Base-by-base conservation (phyloP, 2,888 invertebrate species). In the Amphimallon solstitiale region DNA sequence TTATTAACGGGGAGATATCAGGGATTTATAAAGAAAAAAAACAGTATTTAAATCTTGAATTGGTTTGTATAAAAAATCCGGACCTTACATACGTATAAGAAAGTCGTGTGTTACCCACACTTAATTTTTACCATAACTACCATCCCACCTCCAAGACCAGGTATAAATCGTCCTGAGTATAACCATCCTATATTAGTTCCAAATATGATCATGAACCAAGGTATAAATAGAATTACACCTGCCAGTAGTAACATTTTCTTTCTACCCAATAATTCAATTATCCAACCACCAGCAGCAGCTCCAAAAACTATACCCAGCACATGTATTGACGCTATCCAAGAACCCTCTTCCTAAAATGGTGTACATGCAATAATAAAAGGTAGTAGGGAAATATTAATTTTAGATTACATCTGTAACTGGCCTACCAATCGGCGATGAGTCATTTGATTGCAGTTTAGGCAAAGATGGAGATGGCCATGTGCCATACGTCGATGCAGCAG, bases 71-170 rank as follows among this genome's bases (percentile, higher is more conserved):
- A 23, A 23, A 23, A 23, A 4, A 23, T n/a, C n/a, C n/a, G n/a
- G n/a, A n/a, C n/a, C n/a, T n/a, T n/a, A n/a, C n/a, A n/a, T n/a
- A n/a, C n/a, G n/a, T n/a, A n/a, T n/a, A n/a, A n/a, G n/a, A n/a
- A n/a, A n/a, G n/a, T n/a, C n/a, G n/a, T n/a, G n/a, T n/a, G n/a
- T n/a, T n/a, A n/a, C n/a, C n/a, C n/a, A n/a, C n/a, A n/a, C 9
- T 35, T 6, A 5, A 21, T 51, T 64, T 68, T 72, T 66, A 73
- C 74, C 12, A 69, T 63, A 17, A 61, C 37, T 6, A 68, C 61
- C 0, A 92, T 90, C 15, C 92, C 92, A 40, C 88, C 88, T 14
- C 90, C 88, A 5, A 90, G 74, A 35, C 92, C 93, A 3, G 87
- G 87, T 29, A 92, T 82, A 51, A 90, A 86, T 64, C 90, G 81